Conservation (phyloP, 2,797 vertebrate genomes). For the Phataginus tetradactyla region DNA sequence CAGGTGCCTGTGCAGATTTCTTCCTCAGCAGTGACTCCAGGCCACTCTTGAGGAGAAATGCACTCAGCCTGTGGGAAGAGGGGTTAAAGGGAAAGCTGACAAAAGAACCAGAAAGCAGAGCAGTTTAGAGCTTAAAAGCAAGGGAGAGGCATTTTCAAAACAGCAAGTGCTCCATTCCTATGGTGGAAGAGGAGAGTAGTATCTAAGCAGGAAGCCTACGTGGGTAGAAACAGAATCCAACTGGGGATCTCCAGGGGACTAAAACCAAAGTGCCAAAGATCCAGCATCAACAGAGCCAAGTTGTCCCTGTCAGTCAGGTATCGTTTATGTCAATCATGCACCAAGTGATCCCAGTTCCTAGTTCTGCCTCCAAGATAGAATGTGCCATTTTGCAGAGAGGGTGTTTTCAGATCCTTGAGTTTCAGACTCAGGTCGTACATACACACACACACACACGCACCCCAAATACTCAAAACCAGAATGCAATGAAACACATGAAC, state of each 20-base stretch:
- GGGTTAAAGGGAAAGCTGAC: background rate
- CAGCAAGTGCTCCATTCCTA: background rate
- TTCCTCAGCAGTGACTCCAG: background rate
- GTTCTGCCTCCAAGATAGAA: background rate
- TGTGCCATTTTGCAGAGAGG: background rate
- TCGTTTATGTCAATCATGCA: background rate
- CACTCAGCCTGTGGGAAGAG: background rate
- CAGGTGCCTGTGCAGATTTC: background rate
- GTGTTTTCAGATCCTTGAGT: conserved; percentile 15
- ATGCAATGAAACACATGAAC: background rate
- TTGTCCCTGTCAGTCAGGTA: background rate
- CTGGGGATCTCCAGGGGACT: background rate
- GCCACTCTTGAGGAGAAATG: conserved; percentile 2
- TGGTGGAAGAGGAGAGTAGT: background rate
- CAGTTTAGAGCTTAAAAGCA: background rate
- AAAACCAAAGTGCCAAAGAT: conserved; percentile 5
- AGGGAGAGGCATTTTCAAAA: background rate
- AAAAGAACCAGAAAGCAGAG: conserved; percentile 17
- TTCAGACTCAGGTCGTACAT: background rate
- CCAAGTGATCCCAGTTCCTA: background rate
- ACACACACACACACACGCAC: background rate
- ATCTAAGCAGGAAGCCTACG: background rate
- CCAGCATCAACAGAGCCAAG: background rate
- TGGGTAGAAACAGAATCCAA: conserved; percentile 12
- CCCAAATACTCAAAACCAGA: background rate